Evolutionary conservation across 2,888 invertebrate genomes (phyloP), one percentile per base, ranked within the genome.

Genomic region (Pherbina coryleti): DNA sequence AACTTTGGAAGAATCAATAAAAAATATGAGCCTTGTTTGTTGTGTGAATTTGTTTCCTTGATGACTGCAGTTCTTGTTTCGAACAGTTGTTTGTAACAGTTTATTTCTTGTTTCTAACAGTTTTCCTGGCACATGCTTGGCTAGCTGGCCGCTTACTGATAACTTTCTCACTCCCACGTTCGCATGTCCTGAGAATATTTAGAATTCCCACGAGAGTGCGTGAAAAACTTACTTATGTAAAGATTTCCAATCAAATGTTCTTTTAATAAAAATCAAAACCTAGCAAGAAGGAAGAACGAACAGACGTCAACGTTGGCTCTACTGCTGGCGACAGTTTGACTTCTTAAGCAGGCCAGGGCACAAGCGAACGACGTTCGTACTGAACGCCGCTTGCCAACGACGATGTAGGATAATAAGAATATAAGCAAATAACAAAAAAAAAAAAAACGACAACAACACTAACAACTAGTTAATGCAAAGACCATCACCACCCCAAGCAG

Each of bases 91-190:
- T 28, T 5, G 17, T 31, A 8, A 60, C 64, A n/a, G 25, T 31
- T n/a, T n/a, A n/a, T n/a, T 31, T 34, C 31, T 9, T 64, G 31
- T 31, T 28, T 5, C 31, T 31, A 8, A 60, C 64, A n/a, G 25
- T 31, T n/a, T n/a, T n/a, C n/a, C 17, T 9, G 44, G 17, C 51
- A 5, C 49, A 51, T 14, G 9, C 19, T 25, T 49, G n/a, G 44
- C 49, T 4, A 4, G 34, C 17, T 5, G 7, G 7, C n/a, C 3
- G n/a, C 31, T n/a, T 14, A 28, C 19, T 34, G n/a, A 9, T 17
- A 34, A 69, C n/a, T 75, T 67, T 75, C 75, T 67, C 75, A 75
- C 75, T 53, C 75, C 75, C 75, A 67, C 75, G 67, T 25, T 31
- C 3, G 5, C 64, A 31, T 34, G 31, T 66, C 67, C 57, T 75